phyloP scores from a whole-genome alignment of 2,797 vertebrate genomes.

The Chloroceryle inda region DNA sequence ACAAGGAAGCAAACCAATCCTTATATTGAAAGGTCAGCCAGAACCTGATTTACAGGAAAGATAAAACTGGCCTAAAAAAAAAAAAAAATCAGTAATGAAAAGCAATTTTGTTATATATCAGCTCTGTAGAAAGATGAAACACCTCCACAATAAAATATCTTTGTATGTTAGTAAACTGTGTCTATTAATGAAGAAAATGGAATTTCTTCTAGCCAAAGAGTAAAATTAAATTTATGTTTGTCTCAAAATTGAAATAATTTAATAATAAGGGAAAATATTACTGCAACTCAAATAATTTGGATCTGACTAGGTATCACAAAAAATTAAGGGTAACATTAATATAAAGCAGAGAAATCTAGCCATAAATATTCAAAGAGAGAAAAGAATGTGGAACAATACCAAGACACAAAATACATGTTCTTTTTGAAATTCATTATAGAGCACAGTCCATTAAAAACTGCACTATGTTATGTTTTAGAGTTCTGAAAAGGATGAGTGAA shows the following conservation, averaged over 20 bases:
- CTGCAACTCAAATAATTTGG: not conserved
- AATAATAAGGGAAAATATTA: not conserved
- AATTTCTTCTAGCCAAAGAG: not conserved
- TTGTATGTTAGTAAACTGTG: not conserved
- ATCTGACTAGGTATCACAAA: not conserved
- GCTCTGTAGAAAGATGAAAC: not conserved
- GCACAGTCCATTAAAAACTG: not conserved
- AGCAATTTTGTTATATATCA: not conserved
- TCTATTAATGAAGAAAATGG: not conserved
- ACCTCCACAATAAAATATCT: not conserved
- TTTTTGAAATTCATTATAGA: not conserved
- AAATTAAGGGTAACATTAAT: not conserved
- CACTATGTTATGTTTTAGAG: not conserved
- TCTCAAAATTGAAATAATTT: not conserved
- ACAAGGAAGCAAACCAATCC: constrained; percentile 6
- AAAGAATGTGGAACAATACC: not conserved
- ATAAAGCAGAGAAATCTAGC: not conserved
- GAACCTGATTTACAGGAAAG: not conserved
- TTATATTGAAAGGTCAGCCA: not conserved
- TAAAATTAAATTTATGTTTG: not conserved
- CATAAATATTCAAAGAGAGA: not conserved
- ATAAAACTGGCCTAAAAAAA: not conserved
- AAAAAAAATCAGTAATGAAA: not conserved
- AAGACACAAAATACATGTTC: not conserved
- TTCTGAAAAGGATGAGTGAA: not conserved